Conservation (phyloP, 2,797 vertebrate genomes). For the Cottoperca gobio region DNA sequence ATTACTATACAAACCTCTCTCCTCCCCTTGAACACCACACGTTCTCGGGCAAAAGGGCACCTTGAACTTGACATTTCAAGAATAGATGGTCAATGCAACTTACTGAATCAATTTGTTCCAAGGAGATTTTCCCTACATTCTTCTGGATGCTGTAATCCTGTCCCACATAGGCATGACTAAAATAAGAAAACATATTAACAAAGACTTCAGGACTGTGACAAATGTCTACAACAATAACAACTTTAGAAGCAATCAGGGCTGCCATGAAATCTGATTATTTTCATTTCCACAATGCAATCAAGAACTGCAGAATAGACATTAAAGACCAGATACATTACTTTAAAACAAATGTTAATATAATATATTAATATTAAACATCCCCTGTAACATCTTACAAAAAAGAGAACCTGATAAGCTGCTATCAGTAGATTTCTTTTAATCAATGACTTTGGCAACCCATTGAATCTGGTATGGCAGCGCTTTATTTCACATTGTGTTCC, state of each 20-base stretch:
- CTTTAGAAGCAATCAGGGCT: background rate
- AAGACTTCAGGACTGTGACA: background rate
- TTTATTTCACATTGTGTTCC: constrained; percentile 30
- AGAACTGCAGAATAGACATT: background rate
- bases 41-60: background rate
- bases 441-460: constrained; percentile 13
- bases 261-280: constrained; percentile 17
- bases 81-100: constrained; percentile 70
- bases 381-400: background rate
- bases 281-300: background rate
- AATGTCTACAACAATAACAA: background rate
- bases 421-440: constrained; percentile 18
- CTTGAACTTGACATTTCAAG: constrained; percentile 30
- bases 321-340: background rate
- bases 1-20: background rate
- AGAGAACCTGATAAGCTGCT: constrained; percentile 4
- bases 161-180: constrained; percentile 94
- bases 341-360: background rate
- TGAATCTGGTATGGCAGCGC: background rate
- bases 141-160: constrained; percentile 95
- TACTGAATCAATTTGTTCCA: constrained; percentile 96
- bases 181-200: constrained; percentile 40
- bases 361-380: too few relatives aligned
- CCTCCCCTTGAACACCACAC: background rate
- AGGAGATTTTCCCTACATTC: constrained; percentile 92